These are phyloP conservation scores for Calcarius lapponicus DNA, from an alignment of 2,797 vertebrate genomes.

Conservation along the genomic window DNA sequence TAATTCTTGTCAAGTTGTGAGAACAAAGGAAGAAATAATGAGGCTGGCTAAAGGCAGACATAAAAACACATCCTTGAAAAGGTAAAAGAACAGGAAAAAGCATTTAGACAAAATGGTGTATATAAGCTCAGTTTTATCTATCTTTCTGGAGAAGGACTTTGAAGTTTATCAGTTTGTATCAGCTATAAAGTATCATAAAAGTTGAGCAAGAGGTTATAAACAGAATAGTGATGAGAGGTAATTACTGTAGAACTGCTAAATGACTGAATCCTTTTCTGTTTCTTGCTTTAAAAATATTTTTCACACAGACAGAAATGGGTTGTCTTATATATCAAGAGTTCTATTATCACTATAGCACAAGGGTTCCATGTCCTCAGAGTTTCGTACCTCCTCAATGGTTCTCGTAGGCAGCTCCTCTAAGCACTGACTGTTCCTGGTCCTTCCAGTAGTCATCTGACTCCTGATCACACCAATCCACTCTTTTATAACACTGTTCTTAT, in stretches of 20 bases:
- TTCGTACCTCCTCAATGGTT: too few species aligned
- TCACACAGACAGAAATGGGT: background rate
- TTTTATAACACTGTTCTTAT: too few species aligned
- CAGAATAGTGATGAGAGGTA: background rate
- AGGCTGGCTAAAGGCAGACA: background rate
- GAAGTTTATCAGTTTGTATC: background rate
- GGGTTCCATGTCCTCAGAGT: too few species aligned
- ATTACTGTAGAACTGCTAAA: background rate
- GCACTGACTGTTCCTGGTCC: too few species aligned
- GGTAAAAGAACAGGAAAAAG: background rate
- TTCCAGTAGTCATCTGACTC: too few species aligned
- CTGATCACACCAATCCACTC: too few species aligned
- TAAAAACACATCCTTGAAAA: background rate
- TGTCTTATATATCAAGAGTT: too few species aligned
- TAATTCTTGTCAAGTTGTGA: background rate
- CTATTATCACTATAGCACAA: too few species aligned
- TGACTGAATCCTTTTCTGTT: too few species aligned
- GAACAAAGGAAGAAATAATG: background rate
- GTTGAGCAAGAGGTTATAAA: background rate
- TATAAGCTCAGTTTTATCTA: background rate
- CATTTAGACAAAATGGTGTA: background rate
- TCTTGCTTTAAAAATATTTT: background rate
- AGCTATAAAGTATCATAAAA: background rate
- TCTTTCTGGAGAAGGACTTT: background rate
- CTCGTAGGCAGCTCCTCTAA: too few species aligned